Percentiles rank a stretch among this genome's conserved stretches.
phyloP scores from a whole-genome alignment of 53 echinoderm and acorn worm genomes.

The Mesocentrotus franciscanus region DNA sequence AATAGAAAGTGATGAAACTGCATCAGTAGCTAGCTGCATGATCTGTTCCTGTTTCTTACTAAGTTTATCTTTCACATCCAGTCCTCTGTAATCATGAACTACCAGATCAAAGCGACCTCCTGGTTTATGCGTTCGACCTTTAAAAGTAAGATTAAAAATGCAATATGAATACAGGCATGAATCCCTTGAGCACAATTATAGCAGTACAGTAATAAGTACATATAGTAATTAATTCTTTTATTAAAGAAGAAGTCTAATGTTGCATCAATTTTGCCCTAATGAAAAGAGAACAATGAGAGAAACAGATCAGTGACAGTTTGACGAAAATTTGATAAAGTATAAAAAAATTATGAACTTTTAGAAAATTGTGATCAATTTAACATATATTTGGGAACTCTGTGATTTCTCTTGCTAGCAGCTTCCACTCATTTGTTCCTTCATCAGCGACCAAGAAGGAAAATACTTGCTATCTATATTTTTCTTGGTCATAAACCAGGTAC shows the following conservation, averaged over 20 bases:
- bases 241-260: neutral
- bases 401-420: no score
- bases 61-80: slow-evolving; percentile 27
- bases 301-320: neutral
- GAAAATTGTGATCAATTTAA: no score
- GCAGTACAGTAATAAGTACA: neutral
- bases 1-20: neutral
- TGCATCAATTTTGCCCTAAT: no score
- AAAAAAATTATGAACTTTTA: no score
- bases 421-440: no score
- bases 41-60: slow-evolving; percentile 40
- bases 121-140: slow-evolving; percentile 50
- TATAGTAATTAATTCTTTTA: neutral
- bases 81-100: slow-evolving; percentile 33
- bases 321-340: no score
- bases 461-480: no score
- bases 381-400: no score
- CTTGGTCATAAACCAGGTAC: no score
- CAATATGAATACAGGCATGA: neutral
- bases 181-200: neutral
- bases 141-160: neutral
- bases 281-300: neutral
- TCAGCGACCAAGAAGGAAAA: no score
- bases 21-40: slow-evolving; percentile 44
- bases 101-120: slow-evolving; percentile 57